Base-by-base conservation (phyloP, 2,797 vertebrate species). In the Periparus ater region DNA sequence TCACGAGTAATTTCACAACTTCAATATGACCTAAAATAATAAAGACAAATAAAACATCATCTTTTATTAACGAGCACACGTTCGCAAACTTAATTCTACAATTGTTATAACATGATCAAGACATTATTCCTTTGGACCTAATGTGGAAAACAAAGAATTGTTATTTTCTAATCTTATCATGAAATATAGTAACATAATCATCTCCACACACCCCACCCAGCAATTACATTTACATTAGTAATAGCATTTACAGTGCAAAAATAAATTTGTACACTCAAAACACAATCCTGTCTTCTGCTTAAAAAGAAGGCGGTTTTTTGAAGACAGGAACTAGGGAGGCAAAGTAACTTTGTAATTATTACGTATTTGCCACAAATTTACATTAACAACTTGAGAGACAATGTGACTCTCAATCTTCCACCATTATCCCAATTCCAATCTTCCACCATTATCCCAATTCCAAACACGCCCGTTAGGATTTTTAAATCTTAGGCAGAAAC, bases 1-100 rank as follows among this genome's bases (percentile, higher is more conserved):
- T 98, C 78, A 99, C 98, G 13, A 99, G 98, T 84, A 99, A 96
- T 96, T 99, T 99, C 94, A 99, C 99, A 81, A 99, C 99, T 97
- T 99, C 99, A 96, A 99, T 99, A 97, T 99, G 99, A 93, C 99
- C 99, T 99, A 91, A 94, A 95, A 65, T 47, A 97, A 96, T 55
- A 79, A 79, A 82, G 67, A 95, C 34, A 91, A 77, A 77, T 67
- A 83, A 83, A 83, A 85, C 21, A 55, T 55, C 7, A 18, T 50
- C 60, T 86, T 75, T 62, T 77, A 78, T 63, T 47, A 75, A 42
- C 7, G 4, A 72, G 25, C 20, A 80, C 2, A 36, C 18, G 8
- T 51, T 57, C 6, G 4, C 14, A 63, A 83, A 87, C 30, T 50
- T 74, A 45, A 81, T 16, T 21, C 9, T 27, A 42, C 26, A 66